These are phyloP conservation scores for Chironomus tentans DNA, from an alignment of 2,888 invertebrate genomes.

Conservation along the genomic window DNA sequence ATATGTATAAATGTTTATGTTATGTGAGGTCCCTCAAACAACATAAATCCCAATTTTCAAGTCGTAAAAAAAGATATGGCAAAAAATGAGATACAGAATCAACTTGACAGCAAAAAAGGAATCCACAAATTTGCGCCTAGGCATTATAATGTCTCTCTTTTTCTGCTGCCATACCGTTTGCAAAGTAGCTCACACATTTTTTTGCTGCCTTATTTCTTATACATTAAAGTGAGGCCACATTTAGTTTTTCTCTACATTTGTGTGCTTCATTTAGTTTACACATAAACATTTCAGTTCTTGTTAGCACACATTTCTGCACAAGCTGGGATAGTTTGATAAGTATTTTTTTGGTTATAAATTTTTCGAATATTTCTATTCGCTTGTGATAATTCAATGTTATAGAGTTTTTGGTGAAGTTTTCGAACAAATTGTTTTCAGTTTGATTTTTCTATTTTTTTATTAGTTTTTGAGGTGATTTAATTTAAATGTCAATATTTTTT, in stretches of 20 bases:
- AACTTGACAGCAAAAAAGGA: neutral
- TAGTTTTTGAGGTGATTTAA: no score
- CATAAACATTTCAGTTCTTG: neutral
- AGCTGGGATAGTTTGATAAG: neutral
- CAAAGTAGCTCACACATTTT: no score
- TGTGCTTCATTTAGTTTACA: neutral
- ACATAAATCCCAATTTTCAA: slow-evolving; percentile 22
- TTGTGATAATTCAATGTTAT: no score
- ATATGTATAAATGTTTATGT: neutral
- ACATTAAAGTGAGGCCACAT: neutral
- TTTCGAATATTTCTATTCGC: no score
- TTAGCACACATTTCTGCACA: neutral
- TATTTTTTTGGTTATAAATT: no score
- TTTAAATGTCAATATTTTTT: no score
- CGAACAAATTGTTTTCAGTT: no score
- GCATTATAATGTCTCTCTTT: neutral
- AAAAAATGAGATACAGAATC: neutral
- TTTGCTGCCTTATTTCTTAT: neutral
- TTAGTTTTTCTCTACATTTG: neutral
- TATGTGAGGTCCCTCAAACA: slow-evolving; percentile 6
- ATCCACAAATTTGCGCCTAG: neutral
- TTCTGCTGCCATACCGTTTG: neutral
- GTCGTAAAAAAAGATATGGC: slow-evolving; percentile 10
- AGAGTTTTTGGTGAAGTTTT: no score
- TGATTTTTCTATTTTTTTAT: no score